A percentile compares a stretch with the other conserved stretches of the same genome.
phyloP scores from a whole-genome alignment of 2,888 invertebrate species.

The Dendrolimus houi region DNA sequence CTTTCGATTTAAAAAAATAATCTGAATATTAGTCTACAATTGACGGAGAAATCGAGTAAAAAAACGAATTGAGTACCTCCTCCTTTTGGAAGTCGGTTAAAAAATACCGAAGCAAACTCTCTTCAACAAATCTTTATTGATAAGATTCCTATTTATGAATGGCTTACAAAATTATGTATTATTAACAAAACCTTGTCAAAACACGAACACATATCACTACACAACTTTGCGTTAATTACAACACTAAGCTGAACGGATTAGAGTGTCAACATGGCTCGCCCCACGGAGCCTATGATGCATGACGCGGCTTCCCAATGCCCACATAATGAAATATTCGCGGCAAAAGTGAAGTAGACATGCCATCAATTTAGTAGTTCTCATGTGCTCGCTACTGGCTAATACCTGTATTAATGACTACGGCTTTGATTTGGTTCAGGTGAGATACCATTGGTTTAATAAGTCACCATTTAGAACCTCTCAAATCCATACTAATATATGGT shows the following conservation, averaged over 20 bases:
- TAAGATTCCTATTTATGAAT: too few species aligned
- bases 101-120: too few species aligned
- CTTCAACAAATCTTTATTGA: too few species aligned
- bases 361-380: constrained; percentile 61
- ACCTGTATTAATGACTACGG: constrained; percentile 15
- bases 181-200: too few species aligned
- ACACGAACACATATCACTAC: too few species aligned
- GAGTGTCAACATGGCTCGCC: constrained; percentile 52
- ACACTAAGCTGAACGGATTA: constrained; percentile 65
- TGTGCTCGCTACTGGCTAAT: constrained; percentile 32
- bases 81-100: too few species aligned
- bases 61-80: neutral
- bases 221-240: constrained; percentile 28
- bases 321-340: constrained; percentile 69
- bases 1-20: too few species aligned
- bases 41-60: neutral
- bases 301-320: constrained; percentile 51
- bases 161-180: too few species aligned
- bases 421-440: constrained; percentile 6
- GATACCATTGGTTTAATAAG: constrained; percentile 1
- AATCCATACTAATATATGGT: too few species aligned
- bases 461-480: too few species aligned
- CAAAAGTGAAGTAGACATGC: constrained; percentile 55
- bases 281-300: constrained; percentile 64
- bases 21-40: too few species aligned